A percentile compares a stretch with the other conserved stretches of the same genome.
phyloP scores from a whole-genome alignment of 2,797 vertebrate species.

The Sphenodon punctatus region DNA sequence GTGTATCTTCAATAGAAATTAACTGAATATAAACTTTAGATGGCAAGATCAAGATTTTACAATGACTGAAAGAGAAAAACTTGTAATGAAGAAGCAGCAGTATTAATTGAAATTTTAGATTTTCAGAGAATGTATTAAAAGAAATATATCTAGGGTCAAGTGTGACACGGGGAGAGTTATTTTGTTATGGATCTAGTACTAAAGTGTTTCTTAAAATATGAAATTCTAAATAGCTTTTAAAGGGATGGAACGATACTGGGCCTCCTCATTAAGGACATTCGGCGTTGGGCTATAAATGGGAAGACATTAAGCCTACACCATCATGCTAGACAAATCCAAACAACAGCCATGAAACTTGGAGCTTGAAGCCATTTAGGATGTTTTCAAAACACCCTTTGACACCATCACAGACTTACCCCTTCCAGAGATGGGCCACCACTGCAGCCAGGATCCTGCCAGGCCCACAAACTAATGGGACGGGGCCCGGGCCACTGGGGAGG shows the following conservation, averaged over 20 bases:
- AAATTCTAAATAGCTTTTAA: conserved; percentile 43
- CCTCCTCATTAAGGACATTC: neutral
- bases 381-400: neutral
- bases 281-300: neutral
- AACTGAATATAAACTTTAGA: conserved; percentile 40
- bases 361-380: too few relatives aligned
- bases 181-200: conserved; percentile 23
- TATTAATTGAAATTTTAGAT: neutral
- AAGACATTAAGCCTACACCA: neutral
- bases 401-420: too few relatives aligned
- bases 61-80: conserved; percentile 31
- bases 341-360: neutral
- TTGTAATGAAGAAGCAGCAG: conserved; percentile 5
- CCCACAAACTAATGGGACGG: too few relatives aligned
- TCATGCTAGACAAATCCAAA: neutral
- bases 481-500: too few relatives aligned
- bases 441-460: too few relatives aligned
- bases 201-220: conserved; percentile 7
- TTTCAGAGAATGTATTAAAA: conserved; percentile 32
- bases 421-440: too few relatives aligned
- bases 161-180: conserved; percentile 26
- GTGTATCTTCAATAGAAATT: conserved; percentile 17
- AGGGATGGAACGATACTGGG: neutral
- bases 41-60: neutral
- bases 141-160: conserved; percentile 31